A percentile compares a stretch with the other conserved stretches of the same genome.
These are phyloP conservation scores for Bettongia penicillata DNA, from an alignment of 2,113 vertebrate species.

Conservation along the genomic window DNA sequence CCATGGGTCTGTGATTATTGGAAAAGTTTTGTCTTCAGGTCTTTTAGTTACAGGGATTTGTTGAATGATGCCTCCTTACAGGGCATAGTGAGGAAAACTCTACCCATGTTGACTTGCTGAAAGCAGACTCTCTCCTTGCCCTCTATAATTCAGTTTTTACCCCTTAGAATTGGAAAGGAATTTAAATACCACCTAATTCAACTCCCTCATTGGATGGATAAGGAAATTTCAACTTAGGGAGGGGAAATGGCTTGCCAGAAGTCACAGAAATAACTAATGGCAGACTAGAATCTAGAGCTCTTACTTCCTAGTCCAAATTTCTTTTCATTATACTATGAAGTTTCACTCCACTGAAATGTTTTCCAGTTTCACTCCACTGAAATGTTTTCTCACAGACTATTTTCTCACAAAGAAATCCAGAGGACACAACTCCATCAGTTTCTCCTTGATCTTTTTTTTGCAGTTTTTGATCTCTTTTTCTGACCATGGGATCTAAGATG, in stretches of 20 bases:
- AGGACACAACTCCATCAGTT: not conserved
- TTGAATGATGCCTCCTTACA: conserved; percentile 25
- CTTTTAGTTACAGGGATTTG: conserved; percentile 16
- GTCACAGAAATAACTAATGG: not conserved
- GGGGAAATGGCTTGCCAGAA: not conserved
- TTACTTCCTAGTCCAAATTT: not conserved
- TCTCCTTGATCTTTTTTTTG: not conserved
- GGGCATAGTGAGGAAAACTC: not conserved
- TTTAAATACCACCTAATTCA: not conserved
- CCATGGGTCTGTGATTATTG: conserved; percentile 36
- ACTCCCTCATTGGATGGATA: not conserved
- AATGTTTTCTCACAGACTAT: not conserved
- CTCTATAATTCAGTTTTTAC: not conserved
- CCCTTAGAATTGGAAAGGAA: not conserved
- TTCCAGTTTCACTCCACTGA: not conserved
- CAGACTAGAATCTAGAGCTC: not conserved
- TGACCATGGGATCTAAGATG: not conserved
- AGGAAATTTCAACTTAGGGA: not conserved
- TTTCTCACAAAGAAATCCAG: not conserved
- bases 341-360: not conserved
- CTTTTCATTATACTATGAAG: not conserved
- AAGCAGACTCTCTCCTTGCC: not conserved
- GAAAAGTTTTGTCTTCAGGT: conserved; percentile 57
- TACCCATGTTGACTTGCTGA: conserved; percentile 7
- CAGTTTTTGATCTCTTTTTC: not conserved